These are phyloP conservation scores for Enoplosus armatus DNA, from an alignment of 2,797 vertebrate species.

Conservation along the genomic window DNA sequence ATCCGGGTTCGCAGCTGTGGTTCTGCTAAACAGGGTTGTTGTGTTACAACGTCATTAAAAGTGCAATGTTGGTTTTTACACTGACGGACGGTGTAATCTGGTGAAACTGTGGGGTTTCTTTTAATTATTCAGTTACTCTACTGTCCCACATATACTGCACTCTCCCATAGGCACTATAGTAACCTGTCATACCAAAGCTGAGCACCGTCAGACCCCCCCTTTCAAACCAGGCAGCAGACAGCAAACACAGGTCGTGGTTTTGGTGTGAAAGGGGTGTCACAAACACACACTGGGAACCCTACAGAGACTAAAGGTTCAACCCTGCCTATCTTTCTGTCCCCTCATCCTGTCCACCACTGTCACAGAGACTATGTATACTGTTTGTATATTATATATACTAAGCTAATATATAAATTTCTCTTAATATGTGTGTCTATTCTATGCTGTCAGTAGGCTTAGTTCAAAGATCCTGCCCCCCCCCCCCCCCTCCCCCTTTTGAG, in stretches of 20 bases:
- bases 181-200: slow-evolving; percentile 24
- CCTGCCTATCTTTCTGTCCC: slow-evolving; percentile 32
- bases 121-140: not conserved
- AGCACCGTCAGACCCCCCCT: slow-evolving; percentile 6
- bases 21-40: slow-evolving; percentile 43
- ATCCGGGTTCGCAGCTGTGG: slow-evolving; percentile 35
- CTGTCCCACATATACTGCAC: not conserved
- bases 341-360: slow-evolving; percentile 63
- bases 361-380: slow-evolving; percentile 81
- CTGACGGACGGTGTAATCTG: not conserved
- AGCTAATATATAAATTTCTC: slow-evolving; percentile 80
- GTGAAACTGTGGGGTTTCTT: slow-evolving; percentile 23
- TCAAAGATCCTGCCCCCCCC: slow-evolving; percentile 49
- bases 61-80: slow-evolving; percentile 31
- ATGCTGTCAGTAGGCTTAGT: slow-evolving; percentile 69
- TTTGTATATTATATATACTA: slow-evolving; percentile 86
- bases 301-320: slow-evolving; percentile 56
- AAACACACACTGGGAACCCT: slow-evolving; percentile 33
- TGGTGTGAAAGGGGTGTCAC: slow-evolving; percentile 25
- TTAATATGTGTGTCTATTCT: slow-evolving; percentile 76
- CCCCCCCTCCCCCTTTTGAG: slow-evolving; percentile 26
- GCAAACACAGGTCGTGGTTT: slow-evolving; percentile 29
- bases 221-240: slow-evolving; percentile 9
- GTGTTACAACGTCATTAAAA: slow-evolving; percentile 17
- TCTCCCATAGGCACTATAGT: slow-evolving; percentile 22